Evolutionary conservation across 2,888 invertebrate species (phyloP), one percentile per base, ranked within the genome.

Genomic region (Endotricha flammealis): DNA sequence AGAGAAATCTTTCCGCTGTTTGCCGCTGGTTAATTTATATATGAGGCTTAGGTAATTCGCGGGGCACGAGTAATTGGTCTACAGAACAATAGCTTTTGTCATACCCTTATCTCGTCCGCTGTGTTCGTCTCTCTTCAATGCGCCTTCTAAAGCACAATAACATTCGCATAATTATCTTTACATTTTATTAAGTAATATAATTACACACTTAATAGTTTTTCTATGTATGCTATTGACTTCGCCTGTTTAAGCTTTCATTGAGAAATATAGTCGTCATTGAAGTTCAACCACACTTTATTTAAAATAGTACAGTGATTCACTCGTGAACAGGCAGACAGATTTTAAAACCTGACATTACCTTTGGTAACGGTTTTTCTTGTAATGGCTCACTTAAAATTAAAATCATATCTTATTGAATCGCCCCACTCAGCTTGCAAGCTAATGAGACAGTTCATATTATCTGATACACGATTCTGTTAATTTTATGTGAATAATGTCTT

Each of bases 1-100:
- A 85, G 83, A 81, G 85, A 85, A 85, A 86, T 86, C 85, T 86
- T 86, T 86, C 83, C 85, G 86, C 83, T 83, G 82, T 80, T 80
- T 82, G 86, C 85, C 78, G 80, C 75, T 68, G 73, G 72, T 76
- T 85, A 85, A 86, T 86, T 86, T 85, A 86, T 86, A 86, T 86
- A 86, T 86, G 80, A 83, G 83, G 78, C 78, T 83, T 83, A 83
- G 82, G 85, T 86, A 86, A 85, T 86, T 86, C 83, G 85, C 83
- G 78, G 69, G 70, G 72, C 60, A 67, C 83, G 79, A 85, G 82
- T 86, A 86, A 86, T 86, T 86, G 85, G 78, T 79, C 72, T 70
- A 60, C 62, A 82, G 82, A 86, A 86, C 86, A 86, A 86, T 86
- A 75, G 85, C 82, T 83, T 85, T 86, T 86, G 86, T 86, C 85